Evolutionary conservation across 2,797 vertebrate species (phyloP), one percentile per base, ranked within the genome.

Genomic region (Aphelocoma californica): DNA sequence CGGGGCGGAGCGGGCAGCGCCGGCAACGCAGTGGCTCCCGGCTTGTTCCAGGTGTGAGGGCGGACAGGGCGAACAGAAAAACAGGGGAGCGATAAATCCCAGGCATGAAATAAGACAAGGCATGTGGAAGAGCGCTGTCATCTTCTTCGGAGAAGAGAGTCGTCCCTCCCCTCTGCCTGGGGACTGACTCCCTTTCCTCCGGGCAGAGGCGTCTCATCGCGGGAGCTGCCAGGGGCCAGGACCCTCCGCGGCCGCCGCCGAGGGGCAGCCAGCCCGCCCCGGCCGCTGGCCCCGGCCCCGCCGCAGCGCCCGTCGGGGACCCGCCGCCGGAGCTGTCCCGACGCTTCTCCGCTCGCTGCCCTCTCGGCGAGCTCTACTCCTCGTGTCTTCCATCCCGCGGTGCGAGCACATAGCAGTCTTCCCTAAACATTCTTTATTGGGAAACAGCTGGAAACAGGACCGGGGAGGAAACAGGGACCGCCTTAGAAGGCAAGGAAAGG

Each of bases 321-420:
- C 10, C 38, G 9, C 28, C 2, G 6, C 29, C 7, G 5, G 61
- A 81, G 51, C 36, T 65, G 66, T 44, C 40, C 57, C 9, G 1
- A 6, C 2, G 2, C 47, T 45, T 12, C 54, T 58, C 19, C 2
- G 0, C 14, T 42, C 20, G 5, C 38, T 65, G 25, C 45, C 16
- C 18, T 10, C 21, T 4, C 25, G 20, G 16, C 4, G 18, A 72
- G 10, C 20, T 62, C 42, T 32, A 10, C 23, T 42, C 34, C 73
- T 24, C 3, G 34, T 4, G 10, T 28, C 50, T 70, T 50, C 60
- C 56, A 56, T 45, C 47, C 38, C 2, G 1, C 15, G 3, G 23
- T 34, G 57, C 2, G 23, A 80, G 47, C 48, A 9, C 34, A 12
- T 0, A 85, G 19, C 50, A 25, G 4, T 13, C 17, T 40, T 23